Base-by-base conservation (phyloP, 2,113 vertebrate species). In the Heterocephalus glaber region DNA sequence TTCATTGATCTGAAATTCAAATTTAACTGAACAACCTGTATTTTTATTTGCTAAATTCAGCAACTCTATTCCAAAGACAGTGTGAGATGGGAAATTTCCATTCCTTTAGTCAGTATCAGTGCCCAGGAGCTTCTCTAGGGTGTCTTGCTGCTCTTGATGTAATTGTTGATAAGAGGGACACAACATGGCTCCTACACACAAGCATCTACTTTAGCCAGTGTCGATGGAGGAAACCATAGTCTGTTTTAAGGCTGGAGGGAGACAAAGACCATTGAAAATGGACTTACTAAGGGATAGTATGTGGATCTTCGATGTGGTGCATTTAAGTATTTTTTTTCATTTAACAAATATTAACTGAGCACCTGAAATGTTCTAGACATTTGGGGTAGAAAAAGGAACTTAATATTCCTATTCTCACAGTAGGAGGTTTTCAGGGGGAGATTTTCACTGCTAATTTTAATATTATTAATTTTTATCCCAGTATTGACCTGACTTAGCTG, bases 1-100 rank as follows among this genome's bases (percentile, higher is more conserved):
- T 79, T 41, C 82, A 68, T 38, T 77, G 86, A 89, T 90, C 66
- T 95, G 87, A 96, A 93, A 96, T 86, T 96, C 77, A 88, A 90
- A 79, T 95, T 77, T 82, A 90, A 79, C 38, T 83, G 49, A 90
- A n/a, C 3, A 89, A 33, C 28, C 41, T 70, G 10, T 93, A 65
- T 76, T 81, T 96, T 92, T 74, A 35, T 86, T 92, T 95, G 41
- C 70, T 84, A 61, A 86, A n/a, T 63, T 28, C 81, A 60, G 90
- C 4, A 83, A 61, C n/a, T 7, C 22, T 58, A n/a, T 24, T 38
- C 49, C n/a, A 49, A 28, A 92, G 63, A 83, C 24, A 72, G 7
- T 9, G 22, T 9, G 60, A 92, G 56, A 49, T 1, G 13, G 38
- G 22, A 52, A 47, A 60, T 85, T 74, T 86, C 52, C 26, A 3